A percentile compares a stretch with the other conserved stretches of the same genome.
phyloP scores from a whole-genome alignment of 1,140 invertebrate species.

The Triops cancriformis region DNA sequence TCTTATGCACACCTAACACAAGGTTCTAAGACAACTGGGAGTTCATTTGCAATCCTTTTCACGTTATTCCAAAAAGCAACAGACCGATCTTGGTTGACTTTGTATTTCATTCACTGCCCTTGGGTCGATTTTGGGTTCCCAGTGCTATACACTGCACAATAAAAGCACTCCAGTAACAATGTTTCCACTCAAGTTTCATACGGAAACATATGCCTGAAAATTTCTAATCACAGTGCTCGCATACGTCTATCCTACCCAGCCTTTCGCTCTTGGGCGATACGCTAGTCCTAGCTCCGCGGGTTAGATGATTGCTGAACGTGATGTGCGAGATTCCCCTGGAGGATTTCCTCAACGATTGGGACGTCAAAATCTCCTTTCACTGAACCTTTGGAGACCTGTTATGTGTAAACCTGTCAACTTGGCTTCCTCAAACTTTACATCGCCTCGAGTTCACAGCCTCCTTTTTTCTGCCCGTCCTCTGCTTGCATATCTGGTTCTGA shows the following conservation, averaged over 20 bases:
- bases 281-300: background rate
- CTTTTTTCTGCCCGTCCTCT: background rate
- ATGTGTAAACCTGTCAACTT: slow-evolving; percentile 7
- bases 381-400: background rate
- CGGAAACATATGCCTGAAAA: background rate
- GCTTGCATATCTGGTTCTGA: background rate
- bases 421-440: background rate
- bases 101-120: background rate
- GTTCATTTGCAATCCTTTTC: no score
- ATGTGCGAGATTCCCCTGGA: background rate
- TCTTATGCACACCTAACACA: no score
- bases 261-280: background rate
- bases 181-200: background rate
- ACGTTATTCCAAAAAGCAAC: no score
- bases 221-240: background rate
- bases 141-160: background rate
- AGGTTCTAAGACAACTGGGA: no score
- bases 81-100: no score
- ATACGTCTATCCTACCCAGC: background rate
- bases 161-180: no score
- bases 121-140: background rate
- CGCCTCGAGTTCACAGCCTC: background rate
- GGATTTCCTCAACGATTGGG: background rate
- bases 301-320: background rate
- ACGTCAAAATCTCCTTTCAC: background rate